These are phyloP conservation scores for Pyrochroa serraticornis DNA, from an alignment of 2,888 invertebrate species.

Conservation along the genomic window DNA sequence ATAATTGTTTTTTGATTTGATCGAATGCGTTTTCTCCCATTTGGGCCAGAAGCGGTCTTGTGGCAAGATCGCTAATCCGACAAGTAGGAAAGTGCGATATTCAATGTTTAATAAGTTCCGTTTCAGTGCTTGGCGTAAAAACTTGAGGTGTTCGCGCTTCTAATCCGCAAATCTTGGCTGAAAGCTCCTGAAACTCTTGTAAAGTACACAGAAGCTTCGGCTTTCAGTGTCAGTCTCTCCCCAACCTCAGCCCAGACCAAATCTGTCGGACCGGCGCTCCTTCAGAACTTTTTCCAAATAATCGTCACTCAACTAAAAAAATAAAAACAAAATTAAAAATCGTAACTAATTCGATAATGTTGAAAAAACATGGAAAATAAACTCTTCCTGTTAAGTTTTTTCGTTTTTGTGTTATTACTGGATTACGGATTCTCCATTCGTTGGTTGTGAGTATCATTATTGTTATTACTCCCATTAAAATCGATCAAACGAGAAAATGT, in stretches of 20 bases:
- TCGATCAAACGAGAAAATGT: background rate
- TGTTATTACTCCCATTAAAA: background rate
- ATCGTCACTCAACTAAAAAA: background rate
- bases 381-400: constrained; percentile 8
- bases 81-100: no score
- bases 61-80: no score
- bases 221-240: constrained; percentile 22
- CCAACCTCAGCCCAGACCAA: constrained; percentile 17
- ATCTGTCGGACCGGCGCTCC: background rate
- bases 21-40: no score
- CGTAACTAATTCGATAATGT: constrained; percentile 1
- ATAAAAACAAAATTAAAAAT: background rate
- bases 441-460: constrained; percentile 24
- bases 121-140: no score
- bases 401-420: constrained; percentile 6
- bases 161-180: constrained; percentile 14
- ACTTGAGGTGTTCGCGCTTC: no score
- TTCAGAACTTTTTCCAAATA: background rate
- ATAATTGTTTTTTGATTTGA: no score
- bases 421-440: constrained; percentile 18
- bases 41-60: no score
- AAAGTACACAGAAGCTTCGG: constrained; percentile 18
- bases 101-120: no score
- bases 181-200: constrained; percentile 27
- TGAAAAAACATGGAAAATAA: constrained; percentile 7